Evolutionary conservation across 2,797 vertebrate genomes (phyloP).

Genomic region (Pangasius mekongensis): DNA sequence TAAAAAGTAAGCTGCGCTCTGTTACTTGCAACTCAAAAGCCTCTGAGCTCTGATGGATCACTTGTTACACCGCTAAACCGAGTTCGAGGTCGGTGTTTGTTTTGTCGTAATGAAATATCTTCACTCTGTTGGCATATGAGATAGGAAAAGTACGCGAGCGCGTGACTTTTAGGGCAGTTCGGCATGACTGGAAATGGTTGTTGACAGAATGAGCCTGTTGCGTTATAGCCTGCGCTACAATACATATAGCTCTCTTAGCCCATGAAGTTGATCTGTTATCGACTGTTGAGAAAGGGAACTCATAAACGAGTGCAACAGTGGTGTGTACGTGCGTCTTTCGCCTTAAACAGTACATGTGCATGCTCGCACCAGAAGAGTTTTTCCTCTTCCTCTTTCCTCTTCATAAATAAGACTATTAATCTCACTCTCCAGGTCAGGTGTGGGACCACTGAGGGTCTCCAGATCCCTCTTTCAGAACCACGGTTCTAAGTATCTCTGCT

Average conservation of each 20-base stretch:
- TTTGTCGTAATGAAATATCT: background rate
- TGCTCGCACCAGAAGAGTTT: background rate
- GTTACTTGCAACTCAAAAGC: constrained; percentile 19
- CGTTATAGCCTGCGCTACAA: background rate
- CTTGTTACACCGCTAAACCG: constrained; percentile 14
- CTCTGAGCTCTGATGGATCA: constrained; percentile 3
- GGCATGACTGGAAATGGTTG: background rate
- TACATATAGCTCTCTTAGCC: background rate
- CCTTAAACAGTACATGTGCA: background rate
- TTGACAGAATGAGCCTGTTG: constrained; percentile 10
- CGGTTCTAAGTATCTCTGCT: background rate
- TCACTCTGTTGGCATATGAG: background rate
- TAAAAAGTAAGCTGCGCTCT: constrained; percentile 68
- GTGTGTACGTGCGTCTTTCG: background rate
- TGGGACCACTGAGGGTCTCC: background rate
- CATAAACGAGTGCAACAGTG: background rate
- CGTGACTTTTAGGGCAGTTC: constrained; percentile 8
- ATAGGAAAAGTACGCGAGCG: background rate
- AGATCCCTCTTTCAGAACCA: background rate
- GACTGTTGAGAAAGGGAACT: background rate
- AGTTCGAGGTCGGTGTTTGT: constrained; percentile 1
- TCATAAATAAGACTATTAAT: background rate
- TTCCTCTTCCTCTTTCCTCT: too few relatives aligned
- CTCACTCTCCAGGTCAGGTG: background rate
- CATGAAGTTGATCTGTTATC: background rate